Conservation (phyloP, 1,140 invertebrate species). For the Nixonia krombeini region DNA sequence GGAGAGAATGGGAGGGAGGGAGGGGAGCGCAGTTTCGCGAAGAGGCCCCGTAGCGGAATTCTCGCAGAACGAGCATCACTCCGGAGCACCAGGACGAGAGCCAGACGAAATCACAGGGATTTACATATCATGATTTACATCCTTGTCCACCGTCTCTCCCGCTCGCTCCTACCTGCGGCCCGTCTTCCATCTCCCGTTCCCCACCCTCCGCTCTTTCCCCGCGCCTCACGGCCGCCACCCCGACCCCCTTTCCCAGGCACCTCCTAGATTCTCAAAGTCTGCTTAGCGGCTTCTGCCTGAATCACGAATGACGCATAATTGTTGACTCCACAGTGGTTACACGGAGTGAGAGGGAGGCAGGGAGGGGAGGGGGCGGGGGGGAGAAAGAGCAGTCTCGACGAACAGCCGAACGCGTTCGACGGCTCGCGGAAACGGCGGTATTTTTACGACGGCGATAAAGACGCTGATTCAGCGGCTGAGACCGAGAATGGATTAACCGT, state of each 20-base stretch:
- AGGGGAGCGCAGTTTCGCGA: constrained; percentile 2
- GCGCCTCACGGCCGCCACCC: background rate
- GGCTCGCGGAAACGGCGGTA: no score
- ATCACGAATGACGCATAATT: constrained; percentile 6
- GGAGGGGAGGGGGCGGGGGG: no score
- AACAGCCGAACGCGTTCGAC: no score
- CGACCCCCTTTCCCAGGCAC: constrained; percentile 1
- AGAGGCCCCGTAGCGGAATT: constrained; percentile 48
- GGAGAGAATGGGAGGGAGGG: constrained; percentile 9
- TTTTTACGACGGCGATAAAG: no score
- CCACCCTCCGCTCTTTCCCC: background rate
- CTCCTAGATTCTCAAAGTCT: constrained; percentile 7
- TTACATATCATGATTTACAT: constrained; percentile 70
- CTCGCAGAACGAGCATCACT: constrained; percentile 60
- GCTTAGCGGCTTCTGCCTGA: background rate
- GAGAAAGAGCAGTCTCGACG: no score
- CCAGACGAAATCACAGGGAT: constrained; percentile 66
- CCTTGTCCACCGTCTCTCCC: constrained; percentile 56
- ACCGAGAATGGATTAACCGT: no score
- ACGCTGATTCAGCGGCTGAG: no score
- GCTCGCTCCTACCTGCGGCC: constrained; percentile 25
- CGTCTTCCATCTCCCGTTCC: constrained; percentile 25
- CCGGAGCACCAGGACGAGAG: constrained; percentile 53
- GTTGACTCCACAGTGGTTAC: background rate
- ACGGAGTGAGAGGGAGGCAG: no score